Evolutionary conservation across 1,140 invertebrate genomes (phyloP).

Genomic region (Globodera rostochiensis): DNA sequence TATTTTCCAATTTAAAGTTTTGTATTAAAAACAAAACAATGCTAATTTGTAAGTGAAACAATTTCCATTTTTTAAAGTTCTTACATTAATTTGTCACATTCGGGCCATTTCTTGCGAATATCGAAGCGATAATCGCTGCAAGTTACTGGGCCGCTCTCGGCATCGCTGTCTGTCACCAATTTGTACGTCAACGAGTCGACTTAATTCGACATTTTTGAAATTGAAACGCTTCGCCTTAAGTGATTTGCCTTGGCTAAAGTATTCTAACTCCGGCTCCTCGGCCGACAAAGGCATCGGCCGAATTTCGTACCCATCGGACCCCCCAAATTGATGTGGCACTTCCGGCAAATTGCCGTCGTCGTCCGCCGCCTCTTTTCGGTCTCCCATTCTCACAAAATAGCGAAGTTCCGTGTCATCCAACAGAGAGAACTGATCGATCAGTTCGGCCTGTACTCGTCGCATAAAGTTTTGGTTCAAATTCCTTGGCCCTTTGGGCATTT

Average conservation of each 20-base stretch:
- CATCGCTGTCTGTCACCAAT: neutral
- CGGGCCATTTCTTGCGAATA: conserved; percentile 27
- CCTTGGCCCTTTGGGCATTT: too few relatives aligned
- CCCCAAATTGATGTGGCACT: neutral
- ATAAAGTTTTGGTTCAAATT: neutral
- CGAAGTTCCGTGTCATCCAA: neutral
- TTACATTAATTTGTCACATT: conserved; percentile 22
- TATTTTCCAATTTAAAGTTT: neutral
- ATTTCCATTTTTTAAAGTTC: neutral
- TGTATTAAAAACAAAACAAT: too few relatives aligned
- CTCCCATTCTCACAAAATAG: neutral
- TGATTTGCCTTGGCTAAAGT: neutral
- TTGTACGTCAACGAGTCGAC: neutral
- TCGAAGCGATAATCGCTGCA: conserved; percentile 23
- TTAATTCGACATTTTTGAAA: neutral
- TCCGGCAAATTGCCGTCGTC: neutral
- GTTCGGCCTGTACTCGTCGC: neutral
- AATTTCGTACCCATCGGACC: neutral
- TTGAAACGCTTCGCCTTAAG: neutral
- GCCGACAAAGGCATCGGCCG: neutral
- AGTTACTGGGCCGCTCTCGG: neutral
- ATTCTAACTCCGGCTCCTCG: neutral
- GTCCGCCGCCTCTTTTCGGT: neutral
- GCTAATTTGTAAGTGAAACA: too few relatives aligned
- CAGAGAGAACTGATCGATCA: neutral